Evolutionary conservation across 2,113 vertebrate species (phyloP).

Genomic region (Ictalurus punctatus): DNA sequence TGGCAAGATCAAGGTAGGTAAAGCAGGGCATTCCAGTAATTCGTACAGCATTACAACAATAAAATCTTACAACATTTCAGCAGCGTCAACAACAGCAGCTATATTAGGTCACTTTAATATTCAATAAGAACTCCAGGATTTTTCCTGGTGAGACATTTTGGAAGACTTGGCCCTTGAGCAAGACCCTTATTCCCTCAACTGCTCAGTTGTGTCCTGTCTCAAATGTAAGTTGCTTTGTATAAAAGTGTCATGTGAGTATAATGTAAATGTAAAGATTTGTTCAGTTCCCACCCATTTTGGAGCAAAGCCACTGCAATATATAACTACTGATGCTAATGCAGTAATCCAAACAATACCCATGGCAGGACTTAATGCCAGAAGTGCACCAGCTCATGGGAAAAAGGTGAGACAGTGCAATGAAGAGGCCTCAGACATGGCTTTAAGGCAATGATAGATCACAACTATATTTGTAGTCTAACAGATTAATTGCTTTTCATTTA

Average conservation of each 20-base stretch:
- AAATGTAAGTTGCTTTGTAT: neutral
- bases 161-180: neutral
- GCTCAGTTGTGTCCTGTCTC: neutral
- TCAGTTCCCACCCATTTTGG: neutral
- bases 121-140: too few relatives aligned
- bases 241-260: neutral
- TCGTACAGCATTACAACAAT: too few relatives aligned
- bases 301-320: neutral
- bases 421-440: neutral
- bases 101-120: too few relatives aligned
- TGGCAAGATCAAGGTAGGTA: too few relatives aligned
- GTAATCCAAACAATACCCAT: neutral
- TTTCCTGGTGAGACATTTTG: too few relatives aligned
- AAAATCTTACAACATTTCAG: too few relatives aligned
- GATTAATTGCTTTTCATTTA: neutral
- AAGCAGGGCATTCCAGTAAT: too few relatives aligned
- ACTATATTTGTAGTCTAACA: neutral
- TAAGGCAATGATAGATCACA: neutral
- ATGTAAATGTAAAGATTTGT: neutral
- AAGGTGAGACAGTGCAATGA: neutral
- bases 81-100: too few relatives aligned
- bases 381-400: neutral
- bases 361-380: neutral
- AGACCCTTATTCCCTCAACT: neutral
- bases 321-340: neutral